These are phyloP conservation scores for Malthinus flaveolus DNA, from an alignment of 2,888 invertebrate species.

Conservation along the genomic window DNA sequence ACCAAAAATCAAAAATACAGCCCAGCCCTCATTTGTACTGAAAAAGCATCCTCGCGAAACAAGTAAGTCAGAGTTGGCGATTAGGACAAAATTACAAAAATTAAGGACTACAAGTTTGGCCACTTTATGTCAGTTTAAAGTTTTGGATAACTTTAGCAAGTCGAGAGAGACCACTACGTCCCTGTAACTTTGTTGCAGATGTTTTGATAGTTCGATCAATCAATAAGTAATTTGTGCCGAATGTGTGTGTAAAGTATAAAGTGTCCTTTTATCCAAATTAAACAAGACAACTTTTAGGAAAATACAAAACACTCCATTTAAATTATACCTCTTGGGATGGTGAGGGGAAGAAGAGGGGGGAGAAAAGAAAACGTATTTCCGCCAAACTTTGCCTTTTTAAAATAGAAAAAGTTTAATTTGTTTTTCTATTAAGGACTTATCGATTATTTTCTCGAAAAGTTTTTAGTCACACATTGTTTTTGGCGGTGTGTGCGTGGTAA, in stretches of 20 bases:
- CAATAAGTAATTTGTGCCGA: constrained; percentile 23
- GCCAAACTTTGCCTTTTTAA: no score
- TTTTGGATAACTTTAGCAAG: constrained; percentile 16
- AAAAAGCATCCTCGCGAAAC: no score
- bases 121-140: constrained; percentile 20
- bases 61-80: background rate
- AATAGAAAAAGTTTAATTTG: no score
- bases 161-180: constrained; percentile 4
- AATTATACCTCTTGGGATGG: no score
- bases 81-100: constrained; percentile 16
- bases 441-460: no score
- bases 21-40: no score
- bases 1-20: no score
- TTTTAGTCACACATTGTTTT: background rate
- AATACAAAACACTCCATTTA: no score
- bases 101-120: constrained; percentile 13
- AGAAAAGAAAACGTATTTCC: no score
- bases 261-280: background rate
- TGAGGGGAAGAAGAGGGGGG: no score
- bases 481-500: constrained; percentile 13
- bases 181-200: constrained; percentile 21
- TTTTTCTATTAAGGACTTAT: no score
- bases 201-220: constrained; percentile 23
- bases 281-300: no score
- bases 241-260: constrained; percentile 6